Base-by-base conservation (phyloP, 2,113 vertebrate genomes). In the Syngnathoides biaculeatus region DNA sequence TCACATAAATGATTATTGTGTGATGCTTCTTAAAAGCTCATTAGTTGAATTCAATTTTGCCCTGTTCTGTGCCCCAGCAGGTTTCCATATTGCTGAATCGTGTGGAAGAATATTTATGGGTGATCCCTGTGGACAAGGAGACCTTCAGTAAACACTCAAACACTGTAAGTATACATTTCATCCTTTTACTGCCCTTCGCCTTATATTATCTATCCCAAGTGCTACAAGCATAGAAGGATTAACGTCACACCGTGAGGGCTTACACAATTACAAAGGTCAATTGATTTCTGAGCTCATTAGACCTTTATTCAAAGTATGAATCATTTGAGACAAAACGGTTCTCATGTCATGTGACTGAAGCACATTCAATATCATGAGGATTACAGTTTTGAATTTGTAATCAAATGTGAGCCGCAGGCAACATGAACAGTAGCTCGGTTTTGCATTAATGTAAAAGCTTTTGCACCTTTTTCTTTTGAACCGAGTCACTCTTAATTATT, bases 81-180 rank as follows among this genome's bases (percentile, higher is more conserved):
- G 73, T 69, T 59, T 69, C 71, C 67, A 60, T 68, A 58, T 68
- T 42, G 38, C 40, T n/a, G 39, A 77, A 70, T 56, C 50, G 50
- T 47, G 71, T 48, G 61, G 40, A 12, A 26, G 6, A 27, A 58
- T 61, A 40, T 72, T 59, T 70, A 69, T 74, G 75, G 77, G 68
- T 75, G 71, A 77, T 47, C 58, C 57, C 52, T 65, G 68, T 75
- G 68, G 35, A 19, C 65, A 69, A 76, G 38, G 62, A 67, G 27
- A 75, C 50, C 66, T 68, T 81, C 53, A 48, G 70, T 69, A 68
- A 64, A 67, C 68, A 62, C 73, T 75, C 75, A 86, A 67, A 86
- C 67, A 83, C 81, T 24, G 87, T 90, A 77, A 91, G 89, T 89
- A 84, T 67, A 77, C 63, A 24, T 26, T 62, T 64, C 43, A 17